Evolutionary conservation across 2,888 invertebrate genomes (phyloP).

Genomic region (Caenorhabditis afra): DNA sequence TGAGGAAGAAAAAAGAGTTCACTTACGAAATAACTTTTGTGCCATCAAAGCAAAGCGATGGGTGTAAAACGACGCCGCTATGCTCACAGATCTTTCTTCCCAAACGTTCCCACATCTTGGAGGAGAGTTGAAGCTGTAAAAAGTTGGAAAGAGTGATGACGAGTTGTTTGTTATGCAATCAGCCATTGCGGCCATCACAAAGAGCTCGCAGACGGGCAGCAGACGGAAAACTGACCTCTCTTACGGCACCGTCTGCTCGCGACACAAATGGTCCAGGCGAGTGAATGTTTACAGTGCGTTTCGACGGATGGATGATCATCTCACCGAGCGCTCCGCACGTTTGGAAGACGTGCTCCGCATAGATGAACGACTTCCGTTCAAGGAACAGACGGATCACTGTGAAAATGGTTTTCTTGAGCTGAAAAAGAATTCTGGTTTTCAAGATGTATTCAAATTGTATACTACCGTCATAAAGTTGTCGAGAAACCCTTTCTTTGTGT

Average conservation of each 20-base stretch:
- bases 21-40: constrained; percentile 46
- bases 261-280: constrained; percentile 35
- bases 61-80: constrained; percentile 26
- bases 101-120: constrained; percentile 49
- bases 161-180: constrained; percentile 16
- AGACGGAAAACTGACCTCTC: constrained; percentile 39
- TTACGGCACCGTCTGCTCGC: constrained; percentile 41
- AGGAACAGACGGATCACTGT: constrained; percentile 27
- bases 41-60: constrained; percentile 36
- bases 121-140: constrained; percentile 52
- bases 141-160: background rate
- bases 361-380: constrained; percentile 44
- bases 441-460: no score
- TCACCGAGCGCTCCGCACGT: constrained; percentile 49
- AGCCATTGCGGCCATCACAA: constrained; percentile 10
- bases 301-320: constrained; percentile 47
- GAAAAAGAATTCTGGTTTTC: constrained; percentile 2
- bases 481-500: constrained; percentile 23
- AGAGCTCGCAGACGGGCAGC: constrained; percentile 13
- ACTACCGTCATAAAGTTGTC: constrained; percentile 36
- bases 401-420: constrained; percentile 42
- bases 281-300: constrained; percentile 10
- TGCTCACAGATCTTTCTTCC: constrained; percentile 51
- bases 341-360: constrained; percentile 41
- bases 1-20: background rate